phyloP scores from a whole-genome alignment of 2,113 vertebrate species.

The Melanerpes aurifrons region DNA sequence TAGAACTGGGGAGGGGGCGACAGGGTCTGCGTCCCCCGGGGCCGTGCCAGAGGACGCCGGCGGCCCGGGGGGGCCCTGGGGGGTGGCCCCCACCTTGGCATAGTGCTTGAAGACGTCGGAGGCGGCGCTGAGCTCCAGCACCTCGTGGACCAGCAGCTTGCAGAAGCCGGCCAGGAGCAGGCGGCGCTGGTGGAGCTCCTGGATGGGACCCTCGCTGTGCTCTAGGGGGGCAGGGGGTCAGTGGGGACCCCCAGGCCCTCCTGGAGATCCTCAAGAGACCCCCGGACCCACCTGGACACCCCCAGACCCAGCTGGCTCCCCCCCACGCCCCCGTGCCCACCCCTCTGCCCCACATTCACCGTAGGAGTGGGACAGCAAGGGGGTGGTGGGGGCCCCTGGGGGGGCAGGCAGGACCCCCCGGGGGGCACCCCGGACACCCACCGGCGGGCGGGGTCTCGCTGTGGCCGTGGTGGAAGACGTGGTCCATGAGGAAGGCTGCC shows the following conservation, averaged over 20 bases:
- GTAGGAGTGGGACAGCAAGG: conserved; percentile 34
- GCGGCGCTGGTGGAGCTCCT: conserved; percentile 80
- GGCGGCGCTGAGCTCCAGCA: conserved; percentile 83
- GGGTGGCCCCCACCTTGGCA: conserved; percentile 77
- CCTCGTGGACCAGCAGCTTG: conserved; percentile 84
- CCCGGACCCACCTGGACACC: too few relatives aligned
- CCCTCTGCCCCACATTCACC: background rate
- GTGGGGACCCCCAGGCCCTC: too few relatives aligned
- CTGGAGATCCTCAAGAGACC: too few relatives aligned
- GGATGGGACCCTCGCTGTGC: conserved; percentile 67
- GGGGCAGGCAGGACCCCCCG: too few relatives aligned
- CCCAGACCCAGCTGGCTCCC: too few relatives aligned
- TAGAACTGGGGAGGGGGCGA: background rate
- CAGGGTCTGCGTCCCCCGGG: background rate
- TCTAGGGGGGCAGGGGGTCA: background rate
- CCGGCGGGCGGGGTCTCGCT: too few relatives aligned
- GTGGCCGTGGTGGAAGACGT: conserved; percentile 77
- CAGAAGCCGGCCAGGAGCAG: conserved; percentile 88
- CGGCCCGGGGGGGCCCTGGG: too few relatives aligned
- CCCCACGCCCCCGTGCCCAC: too few relatives aligned
- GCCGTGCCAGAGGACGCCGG: too few relatives aligned
- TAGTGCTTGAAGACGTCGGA: conserved; percentile 88
- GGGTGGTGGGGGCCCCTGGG: too few relatives aligned
- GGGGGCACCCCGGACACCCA: too few relatives aligned
- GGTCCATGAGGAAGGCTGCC: conserved; percentile 87